phyloP scores from a whole-genome alignment of 2,888 invertebrate genomes.

The Rotaria macrura region DNA sequence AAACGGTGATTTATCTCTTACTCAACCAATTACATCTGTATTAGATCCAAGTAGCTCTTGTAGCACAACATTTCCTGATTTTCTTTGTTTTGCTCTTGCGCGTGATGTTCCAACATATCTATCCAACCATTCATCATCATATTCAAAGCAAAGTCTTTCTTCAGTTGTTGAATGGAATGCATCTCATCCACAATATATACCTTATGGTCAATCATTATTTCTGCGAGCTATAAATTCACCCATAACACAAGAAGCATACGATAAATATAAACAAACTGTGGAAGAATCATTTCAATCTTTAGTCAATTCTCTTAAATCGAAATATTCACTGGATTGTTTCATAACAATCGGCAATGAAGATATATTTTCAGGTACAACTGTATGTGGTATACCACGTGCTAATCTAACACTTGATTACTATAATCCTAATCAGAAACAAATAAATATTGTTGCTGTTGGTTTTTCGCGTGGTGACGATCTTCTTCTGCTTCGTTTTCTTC shows the following conservation, averaged over 20 bases:
- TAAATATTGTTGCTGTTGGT: background rate
- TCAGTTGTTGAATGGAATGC: background rate
- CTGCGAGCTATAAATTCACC: background rate
- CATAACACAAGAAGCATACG: background rate
- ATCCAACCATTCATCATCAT: background rate
- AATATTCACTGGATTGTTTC: background rate
- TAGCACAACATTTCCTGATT: background rate
- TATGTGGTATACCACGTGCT: background rate
- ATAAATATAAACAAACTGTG: background rate
- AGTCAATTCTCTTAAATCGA: background rate
- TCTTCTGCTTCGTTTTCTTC: background rate
- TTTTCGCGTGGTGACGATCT: background rate
- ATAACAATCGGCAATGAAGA: background rate
- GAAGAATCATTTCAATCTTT: background rate
- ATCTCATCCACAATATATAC: background rate
- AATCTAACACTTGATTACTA: constrained; percentile 7
- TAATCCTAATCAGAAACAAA: background rate
- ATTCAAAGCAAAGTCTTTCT: background rate
- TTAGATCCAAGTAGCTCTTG: background rate
- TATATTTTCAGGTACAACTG: background rate
- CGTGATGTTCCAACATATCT: background rate
- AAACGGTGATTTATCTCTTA: background rate
- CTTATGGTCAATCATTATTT: background rate
- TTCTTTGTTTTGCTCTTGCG: background rate
- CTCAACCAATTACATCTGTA: background rate